Percentiles rank a stretch among this genome's conserved stretches.
Conservation (phyloP, 2,888 invertebrate genomes). For the Microctonus aethiopoides region DNA sequence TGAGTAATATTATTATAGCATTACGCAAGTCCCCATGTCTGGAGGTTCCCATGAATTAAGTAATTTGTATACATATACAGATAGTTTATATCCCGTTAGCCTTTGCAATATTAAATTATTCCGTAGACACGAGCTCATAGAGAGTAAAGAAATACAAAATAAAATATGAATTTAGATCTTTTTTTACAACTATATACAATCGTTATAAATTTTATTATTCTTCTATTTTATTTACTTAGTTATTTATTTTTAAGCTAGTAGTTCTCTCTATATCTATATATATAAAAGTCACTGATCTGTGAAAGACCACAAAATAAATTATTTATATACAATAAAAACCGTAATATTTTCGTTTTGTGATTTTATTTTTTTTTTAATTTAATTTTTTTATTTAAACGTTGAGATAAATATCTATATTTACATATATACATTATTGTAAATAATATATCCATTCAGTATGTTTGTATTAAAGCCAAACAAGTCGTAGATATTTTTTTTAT, state of each 20-base stretch:
- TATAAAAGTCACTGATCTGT: conserved; percentile 23
- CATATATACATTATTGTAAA: no score
- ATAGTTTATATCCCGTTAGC: conserved; percentile 28
- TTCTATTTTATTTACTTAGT: neutral
- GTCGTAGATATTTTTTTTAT: no score
- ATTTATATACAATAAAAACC: neutral
- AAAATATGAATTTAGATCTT: neutral
- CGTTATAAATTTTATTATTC: neutral
- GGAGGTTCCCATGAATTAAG: conserved; percentile 25
- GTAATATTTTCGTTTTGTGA: neutral
- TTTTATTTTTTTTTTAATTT: neutral
- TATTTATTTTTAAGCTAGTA: neutral
- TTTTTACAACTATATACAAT: neutral
- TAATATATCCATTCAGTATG: neutral
- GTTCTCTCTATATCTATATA: neutral
- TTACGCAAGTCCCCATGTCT: conserved; percentile 22
- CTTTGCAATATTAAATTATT: conserved; percentile 30
- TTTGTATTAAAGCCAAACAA: no score
- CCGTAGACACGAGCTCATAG: conserved; percentile 5
- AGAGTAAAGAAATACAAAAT: neutral
- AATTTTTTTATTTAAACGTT: neutral
- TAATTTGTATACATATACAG: conserved; percentile 12
- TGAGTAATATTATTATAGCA: conserved; percentile 11
- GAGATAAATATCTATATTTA: neutral
- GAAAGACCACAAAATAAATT: conserved; percentile 6